These are phyloP conservation scores for Penaeus indicus DNA, from an alignment of 1,140 invertebrate species.

Conservation along the genomic window DNA sequence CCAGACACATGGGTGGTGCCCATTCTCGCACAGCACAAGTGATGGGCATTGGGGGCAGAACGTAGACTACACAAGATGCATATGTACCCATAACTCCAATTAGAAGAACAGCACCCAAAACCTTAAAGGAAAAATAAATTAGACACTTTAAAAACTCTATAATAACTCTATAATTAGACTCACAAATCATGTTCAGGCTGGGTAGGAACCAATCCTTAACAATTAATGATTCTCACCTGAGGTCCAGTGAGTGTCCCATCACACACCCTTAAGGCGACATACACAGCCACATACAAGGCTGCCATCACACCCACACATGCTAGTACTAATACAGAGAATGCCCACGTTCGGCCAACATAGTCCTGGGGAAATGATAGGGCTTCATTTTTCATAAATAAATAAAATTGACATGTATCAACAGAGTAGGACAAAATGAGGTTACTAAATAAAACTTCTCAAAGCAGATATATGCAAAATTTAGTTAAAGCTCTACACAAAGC, in stretches of 20 bases:
- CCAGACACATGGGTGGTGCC: conserved; percentile 54
- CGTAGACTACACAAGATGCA: conserved; percentile 70
- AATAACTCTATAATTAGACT: background rate
- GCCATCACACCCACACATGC: conserved; percentile 69
- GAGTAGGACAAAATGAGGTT: no score
- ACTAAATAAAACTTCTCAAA: no score
- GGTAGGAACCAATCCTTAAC: no score
- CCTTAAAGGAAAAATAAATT: conserved; percentile 67
- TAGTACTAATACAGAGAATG: conserved; percentile 68
- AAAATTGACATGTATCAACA: no score
- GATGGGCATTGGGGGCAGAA: conserved; percentile 69
- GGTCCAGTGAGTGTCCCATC: conserved; percentile 72
- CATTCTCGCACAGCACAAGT: conserved; percentile 69
- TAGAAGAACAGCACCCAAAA: conserved; percentile 71
- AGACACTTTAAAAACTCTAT: background rate
- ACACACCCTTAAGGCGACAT: conserved; percentile 72
- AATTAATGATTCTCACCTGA: conserved; percentile 29
- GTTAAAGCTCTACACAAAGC: background rate
- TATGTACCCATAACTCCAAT: conserved; percentile 71
- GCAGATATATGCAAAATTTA: no score
- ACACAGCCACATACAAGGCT: conserved; percentile 71
- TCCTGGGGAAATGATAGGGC: conserved; percentile 26
- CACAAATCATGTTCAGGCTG: no score
- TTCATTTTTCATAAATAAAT: no score
- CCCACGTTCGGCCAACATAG: conserved; percentile 70